Conservation (phyloP, 2,113 vertebrate species). For the Clarias macrocephalus region DNA sequence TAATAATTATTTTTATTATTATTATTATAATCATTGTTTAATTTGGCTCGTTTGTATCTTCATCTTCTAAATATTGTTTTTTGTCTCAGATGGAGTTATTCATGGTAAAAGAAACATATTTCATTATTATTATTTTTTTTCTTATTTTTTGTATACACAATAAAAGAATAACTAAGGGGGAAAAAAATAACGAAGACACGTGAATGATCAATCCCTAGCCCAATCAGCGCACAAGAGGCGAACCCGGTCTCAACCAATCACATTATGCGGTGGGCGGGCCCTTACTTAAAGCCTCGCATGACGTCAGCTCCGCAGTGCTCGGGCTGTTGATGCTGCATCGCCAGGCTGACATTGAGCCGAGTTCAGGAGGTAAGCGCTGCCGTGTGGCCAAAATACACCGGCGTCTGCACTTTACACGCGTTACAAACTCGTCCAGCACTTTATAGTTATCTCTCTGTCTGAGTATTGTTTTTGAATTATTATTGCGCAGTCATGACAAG, state of each 20-base stretch:
- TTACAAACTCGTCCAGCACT: not conserved
- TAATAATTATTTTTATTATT: no score
- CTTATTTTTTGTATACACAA: no score
- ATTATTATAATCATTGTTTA: no score
- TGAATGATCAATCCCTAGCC: conserved; percentile 31
- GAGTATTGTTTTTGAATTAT: not conserved
- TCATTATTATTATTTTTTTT: not conserved
- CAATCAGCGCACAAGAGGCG: not conserved
- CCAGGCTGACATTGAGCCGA: conserved; percentile 11
- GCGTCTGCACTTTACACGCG: no score
- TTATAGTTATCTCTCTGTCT: no score
- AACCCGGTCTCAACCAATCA: conserved; percentile 55
- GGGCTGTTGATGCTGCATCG: conserved; percentile 9
- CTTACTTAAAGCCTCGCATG: conserved; percentile 34
- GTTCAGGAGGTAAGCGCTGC: not conserved
- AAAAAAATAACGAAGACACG: no score
- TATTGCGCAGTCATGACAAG: not conserved
- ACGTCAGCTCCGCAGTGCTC: conserved; percentile 67
- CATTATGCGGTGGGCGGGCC: conserved; percentile 2
- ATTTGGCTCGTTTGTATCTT: no score
- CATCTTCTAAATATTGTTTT: no score
- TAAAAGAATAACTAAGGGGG: not conserved
- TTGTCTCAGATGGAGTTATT: not conserved
- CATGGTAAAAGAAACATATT: not conserved
- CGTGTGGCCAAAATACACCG: not conserved